phyloP scores from a whole-genome alignment of 2,113 vertebrate genomes.

The Syngnathus typhle region DNA sequence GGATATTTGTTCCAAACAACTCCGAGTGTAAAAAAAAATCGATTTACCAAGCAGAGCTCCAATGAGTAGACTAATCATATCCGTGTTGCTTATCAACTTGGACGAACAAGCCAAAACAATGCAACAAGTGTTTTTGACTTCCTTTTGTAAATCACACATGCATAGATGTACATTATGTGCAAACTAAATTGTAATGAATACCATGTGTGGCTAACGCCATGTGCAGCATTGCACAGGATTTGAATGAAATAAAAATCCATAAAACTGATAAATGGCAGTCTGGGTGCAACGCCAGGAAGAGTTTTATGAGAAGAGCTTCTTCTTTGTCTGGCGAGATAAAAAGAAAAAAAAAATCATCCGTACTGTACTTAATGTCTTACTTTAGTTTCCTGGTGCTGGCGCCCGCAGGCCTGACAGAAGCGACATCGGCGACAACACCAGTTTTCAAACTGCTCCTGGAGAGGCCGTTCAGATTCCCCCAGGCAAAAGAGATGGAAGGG shows the following conservation, averaged over 20 bases:
- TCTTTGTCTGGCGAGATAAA: constrained; percentile 12
- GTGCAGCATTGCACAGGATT: constrained; percentile 28
- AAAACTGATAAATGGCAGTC: constrained; percentile 43
- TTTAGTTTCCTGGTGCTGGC: constrained; percentile 92
- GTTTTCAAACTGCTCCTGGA: constrained; percentile 95
- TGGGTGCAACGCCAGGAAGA: constrained; percentile 23
- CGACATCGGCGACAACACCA: constrained; percentile 98
- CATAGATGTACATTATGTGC: constrained; percentile 14
- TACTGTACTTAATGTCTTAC: constrained; percentile 65
- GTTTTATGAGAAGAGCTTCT: constrained; percentile 29
- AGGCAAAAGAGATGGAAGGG: constrained; percentile 98
- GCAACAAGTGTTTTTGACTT: not conserved
- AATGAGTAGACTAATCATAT: constrained; percentile 10
- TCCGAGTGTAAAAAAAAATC: constrained; percentile 1
- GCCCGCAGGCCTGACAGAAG: constrained; percentile 95
- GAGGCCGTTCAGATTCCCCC: constrained; percentile 92
- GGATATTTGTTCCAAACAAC: constrained; percentile 8
- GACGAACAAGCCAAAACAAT: constrained; percentile 8
- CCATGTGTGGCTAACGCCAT: constrained; percentile 24
- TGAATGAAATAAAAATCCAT: constrained; percentile 43
- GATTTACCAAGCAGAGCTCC: constrained; percentile 11
- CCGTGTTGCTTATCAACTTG: not conserved
- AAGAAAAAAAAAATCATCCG: constrained; percentile 1
- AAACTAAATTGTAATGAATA: constrained; percentile 15
- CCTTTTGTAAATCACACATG: constrained; percentile 12